phyloP scores from a whole-genome alignment of 2,888 invertebrate genomes.

The Gari tellinella region DNA sequence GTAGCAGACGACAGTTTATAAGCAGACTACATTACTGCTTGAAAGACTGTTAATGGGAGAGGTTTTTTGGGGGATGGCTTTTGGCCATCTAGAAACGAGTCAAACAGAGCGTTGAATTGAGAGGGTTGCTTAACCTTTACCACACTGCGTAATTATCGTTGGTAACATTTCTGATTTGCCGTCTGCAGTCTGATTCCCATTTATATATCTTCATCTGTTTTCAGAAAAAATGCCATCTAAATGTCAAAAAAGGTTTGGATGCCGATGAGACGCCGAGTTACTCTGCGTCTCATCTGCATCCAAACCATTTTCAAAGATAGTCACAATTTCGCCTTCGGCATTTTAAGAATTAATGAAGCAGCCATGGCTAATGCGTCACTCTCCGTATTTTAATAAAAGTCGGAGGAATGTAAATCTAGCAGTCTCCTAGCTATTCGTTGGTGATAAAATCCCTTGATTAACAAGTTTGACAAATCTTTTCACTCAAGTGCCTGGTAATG shows the following conservation, averaged over 20 bases:
- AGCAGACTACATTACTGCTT: too few relatives aligned
- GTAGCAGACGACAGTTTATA: constrained; percentile 35
- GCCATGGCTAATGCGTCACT: constrained; percentile 55
- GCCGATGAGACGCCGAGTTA: too few relatives aligned
- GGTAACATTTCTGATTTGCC: too few relatives aligned
- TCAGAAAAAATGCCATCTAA: too few relatives aligned
- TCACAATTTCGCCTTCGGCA: too few relatives aligned
- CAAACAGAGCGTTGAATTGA: constrained; percentile 31
- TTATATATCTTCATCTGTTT: too few relatives aligned
- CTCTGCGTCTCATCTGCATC: too few relatives aligned
- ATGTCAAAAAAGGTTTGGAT: too few relatives aligned
- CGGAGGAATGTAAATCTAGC: constrained; percentile 13
- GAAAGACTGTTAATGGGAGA: constrained; percentile 47
- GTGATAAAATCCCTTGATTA: constrained; percentile 54
- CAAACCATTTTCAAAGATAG: too few relatives aligned
- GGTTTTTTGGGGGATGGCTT: constrained; percentile 34
- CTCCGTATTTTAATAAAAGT: constrained; percentile 50
- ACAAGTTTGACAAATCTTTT: constrained; percentile 54
- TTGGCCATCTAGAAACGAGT: constrained; percentile 55
- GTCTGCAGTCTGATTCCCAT: too few relatives aligned
- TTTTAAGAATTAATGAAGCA: constrained; percentile 65
- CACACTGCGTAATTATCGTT: too few relatives aligned
- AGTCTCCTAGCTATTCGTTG: constrained; percentile 44
- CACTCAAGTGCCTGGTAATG: constrained; percentile 45
- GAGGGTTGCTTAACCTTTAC: constrained; percentile 27